Evolutionary conservation across 2,888 invertebrate genomes (phyloP).

Genomic region (Melinaea menophilus): DNA sequence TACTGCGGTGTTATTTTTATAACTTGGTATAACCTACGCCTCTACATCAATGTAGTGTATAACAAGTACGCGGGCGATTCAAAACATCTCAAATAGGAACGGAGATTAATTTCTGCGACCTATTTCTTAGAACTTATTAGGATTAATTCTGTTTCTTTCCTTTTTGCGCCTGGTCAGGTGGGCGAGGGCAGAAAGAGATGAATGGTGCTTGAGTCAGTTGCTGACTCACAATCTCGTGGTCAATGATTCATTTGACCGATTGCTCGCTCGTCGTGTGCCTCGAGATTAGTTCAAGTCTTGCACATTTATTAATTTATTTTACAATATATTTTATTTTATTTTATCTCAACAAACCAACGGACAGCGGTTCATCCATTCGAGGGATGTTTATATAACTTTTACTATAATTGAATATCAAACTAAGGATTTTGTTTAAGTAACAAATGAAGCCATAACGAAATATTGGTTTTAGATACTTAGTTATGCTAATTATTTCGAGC

Average conservation of each 20-base stretch:
- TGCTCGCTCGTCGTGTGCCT: slow-evolving; percentile 35
- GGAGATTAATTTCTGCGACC: slow-evolving; percentile 32
- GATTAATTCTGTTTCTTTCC: slow-evolving; percentile 21
- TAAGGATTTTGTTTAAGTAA: no score
- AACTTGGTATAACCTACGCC: slow-evolving; percentile 13
- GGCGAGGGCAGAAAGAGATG: slow-evolving; percentile 25
- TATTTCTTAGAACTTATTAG: slow-evolving; percentile 26
- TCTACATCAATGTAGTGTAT: slow-evolving; percentile 22
- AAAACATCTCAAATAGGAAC: slow-evolving; percentile 34
- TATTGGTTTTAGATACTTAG: no score
- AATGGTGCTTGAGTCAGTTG: slow-evolving; percentile 36
- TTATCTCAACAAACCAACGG: not conserved
- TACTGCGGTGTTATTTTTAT: slow-evolving; percentile 9
- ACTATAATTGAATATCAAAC: no score
- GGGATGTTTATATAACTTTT: no score
- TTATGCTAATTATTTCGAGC: slow-evolving; percentile 1
- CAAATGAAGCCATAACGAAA: no score
- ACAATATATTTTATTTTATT: slow-evolving; percentile 1
- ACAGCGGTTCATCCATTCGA: no score
- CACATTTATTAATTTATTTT: not conserved
- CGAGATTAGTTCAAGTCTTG: slow-evolving; percentile 26
- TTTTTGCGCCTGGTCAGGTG: slow-evolving; percentile 16
- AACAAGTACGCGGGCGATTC: slow-evolving; percentile 12
- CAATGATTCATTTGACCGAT: slow-evolving; percentile 60
- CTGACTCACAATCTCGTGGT: slow-evolving; percentile 54